Evolutionary conservation across 1,140 invertebrate genomes (phyloP).

Genomic region (Vanessa atalanta): DNA sequence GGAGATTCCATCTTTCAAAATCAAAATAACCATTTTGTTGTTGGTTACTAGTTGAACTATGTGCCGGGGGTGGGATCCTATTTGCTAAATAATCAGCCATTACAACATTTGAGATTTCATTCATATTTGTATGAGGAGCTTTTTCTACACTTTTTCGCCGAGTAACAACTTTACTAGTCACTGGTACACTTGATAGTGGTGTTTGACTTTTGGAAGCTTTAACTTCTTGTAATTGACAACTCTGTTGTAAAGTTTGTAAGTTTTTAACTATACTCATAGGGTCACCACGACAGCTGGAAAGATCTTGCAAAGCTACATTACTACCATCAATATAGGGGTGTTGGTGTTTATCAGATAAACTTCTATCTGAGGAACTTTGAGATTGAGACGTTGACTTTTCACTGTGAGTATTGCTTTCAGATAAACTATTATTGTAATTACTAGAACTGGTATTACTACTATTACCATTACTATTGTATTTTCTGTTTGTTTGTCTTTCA

Average conservation of each 20-base stretch:
- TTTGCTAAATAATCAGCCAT: constrained; percentile 82
- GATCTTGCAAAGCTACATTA: constrained; percentile 84
- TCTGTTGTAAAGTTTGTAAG: constrained; percentile 83
- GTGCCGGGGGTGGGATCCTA: constrained; percentile 86
- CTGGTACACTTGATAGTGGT: constrained; percentile 46
- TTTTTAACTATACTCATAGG: constrained; percentile 89
- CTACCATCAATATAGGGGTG: constrained; percentile 71
- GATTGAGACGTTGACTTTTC: constrained; percentile 58
- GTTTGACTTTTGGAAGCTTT: constrained; percentile 75
- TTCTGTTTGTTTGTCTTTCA: constrained; percentile 69
- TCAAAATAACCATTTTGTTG: constrained; percentile 87
- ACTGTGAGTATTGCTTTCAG: constrained; percentile 80
- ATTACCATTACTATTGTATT: constrained; percentile 72
- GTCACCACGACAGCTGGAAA: constrained; percentile 86
- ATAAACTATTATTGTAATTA: constrained; percentile 67
- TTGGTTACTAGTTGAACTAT: constrained; percentile 84
- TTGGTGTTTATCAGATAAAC: constrained; percentile 63
- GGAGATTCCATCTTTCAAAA: constrained; percentile 87
- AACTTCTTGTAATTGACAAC: constrained; percentile 82
- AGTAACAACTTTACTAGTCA: constrained; percentile 61
- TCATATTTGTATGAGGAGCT: constrained; percentile 74
- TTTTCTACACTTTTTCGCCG: constrained; percentile 82
- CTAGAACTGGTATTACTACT: constrained; percentile 60
- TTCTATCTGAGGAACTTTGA: constrained; percentile 60
- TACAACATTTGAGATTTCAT: constrained; percentile 78